Evolutionary conservation across 2,113 vertebrate genomes (phyloP).

Genomic region (Seriola dumerili): DNA sequence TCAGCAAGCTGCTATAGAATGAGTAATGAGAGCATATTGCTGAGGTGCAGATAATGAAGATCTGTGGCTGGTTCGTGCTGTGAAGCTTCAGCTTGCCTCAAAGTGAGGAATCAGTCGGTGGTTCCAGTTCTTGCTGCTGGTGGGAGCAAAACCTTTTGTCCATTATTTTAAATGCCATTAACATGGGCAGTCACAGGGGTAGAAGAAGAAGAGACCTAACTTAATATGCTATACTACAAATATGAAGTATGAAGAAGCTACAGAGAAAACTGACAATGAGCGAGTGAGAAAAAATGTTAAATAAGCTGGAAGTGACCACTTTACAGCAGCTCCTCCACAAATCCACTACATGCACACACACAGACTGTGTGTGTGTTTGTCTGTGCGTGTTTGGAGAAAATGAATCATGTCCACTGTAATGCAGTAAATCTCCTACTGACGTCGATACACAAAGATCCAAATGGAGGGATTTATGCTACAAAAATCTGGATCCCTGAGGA

Average conservation of each 20-base stretch:
- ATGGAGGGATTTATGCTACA: background rate
- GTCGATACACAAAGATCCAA: background rate
- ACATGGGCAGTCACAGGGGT: background rate
- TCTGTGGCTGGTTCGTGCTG: slow-evolving; percentile 13
- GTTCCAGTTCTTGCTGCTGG: background rate
- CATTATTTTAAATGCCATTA: background rate
- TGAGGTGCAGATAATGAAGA: slow-evolving; percentile 37
- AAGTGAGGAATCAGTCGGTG: background rate
- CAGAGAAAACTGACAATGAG: background rate
- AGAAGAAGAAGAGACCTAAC: background rate
- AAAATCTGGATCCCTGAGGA: background rate
- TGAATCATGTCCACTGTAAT: slow-evolving; percentile 29
- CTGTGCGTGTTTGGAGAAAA: slow-evolving; percentile 9
- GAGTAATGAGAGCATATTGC: slow-evolving; percentile 50
- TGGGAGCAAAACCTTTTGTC: background rate
- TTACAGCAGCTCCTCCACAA: background rate
- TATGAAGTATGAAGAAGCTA: background rate
- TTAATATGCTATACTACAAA: background rate
- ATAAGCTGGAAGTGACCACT: slow-evolving; percentile 3
- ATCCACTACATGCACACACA: background rate
- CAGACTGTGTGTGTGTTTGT: background rate
- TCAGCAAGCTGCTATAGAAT: slow-evolving; percentile 37
- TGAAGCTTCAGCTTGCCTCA: background rate
- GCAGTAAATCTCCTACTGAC: slow-evolving; percentile 31
- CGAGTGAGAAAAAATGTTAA: slow-evolving; percentile 2